These are phyloP conservation scores for Nemopilema nomurai DNA, from an alignment of 30 jellyfish, hydroid and myxozoan genomes.

Conservation along the genomic window DNA sequence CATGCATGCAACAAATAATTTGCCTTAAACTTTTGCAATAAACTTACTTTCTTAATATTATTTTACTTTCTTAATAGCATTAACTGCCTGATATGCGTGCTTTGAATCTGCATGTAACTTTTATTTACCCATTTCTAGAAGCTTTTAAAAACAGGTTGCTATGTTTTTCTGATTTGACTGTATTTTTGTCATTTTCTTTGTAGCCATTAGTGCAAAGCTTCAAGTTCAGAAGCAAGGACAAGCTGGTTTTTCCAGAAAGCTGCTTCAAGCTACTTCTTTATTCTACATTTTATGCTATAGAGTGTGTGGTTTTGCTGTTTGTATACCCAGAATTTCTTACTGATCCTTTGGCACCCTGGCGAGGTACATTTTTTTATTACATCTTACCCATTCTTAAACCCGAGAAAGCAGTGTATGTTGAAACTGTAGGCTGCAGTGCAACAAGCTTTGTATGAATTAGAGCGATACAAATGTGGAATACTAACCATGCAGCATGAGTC, in stretches of 20 bases:
- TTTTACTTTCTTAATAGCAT: not conserved
- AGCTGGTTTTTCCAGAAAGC: slow-evolving; percentile 44
- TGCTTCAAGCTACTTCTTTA: slow-evolving; percentile 35
- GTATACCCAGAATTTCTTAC: slow-evolving; percentile 39
- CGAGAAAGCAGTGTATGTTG: no score
- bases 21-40: not conserved
- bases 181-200: not conserved
- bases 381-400: no score
- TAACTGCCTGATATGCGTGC: no score
- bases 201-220: slow-evolving; percentile 47
- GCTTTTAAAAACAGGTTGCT: no score
- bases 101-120: no score
- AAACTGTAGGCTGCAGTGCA: no score
- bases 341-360: slow-evolving; percentile 47
- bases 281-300: slow-evolving; percentile 29
- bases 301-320: slow-evolving; percentile 17
- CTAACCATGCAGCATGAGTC: no score
- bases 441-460: no score
- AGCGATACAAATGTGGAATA: no score
- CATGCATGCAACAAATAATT: not conserved
- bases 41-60: no score
- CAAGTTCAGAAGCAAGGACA: slow-evolving; percentile 33
- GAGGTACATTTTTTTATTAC: slow-evolving; percentile 15
- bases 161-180: not conserved
- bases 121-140: no score